Evolutionary conservation across 2,113 vertebrate genomes (phyloP), one percentile per base, ranked within the genome.

Genomic region (Cyprinus carpio): DNA sequence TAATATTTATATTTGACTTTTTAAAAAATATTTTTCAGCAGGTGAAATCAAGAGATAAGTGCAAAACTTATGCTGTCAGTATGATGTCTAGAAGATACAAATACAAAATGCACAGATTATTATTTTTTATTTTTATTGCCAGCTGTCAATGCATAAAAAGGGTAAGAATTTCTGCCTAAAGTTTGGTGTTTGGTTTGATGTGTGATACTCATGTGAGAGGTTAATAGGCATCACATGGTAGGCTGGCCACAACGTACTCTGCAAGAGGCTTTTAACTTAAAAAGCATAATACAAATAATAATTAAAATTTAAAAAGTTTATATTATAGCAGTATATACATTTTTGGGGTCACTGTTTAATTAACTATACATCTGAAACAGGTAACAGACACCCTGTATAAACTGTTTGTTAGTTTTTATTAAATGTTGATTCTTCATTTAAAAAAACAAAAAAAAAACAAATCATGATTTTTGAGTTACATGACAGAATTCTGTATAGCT

Each of bases 151-250:
- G n/a, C 29, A 20, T 69, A 34, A 69, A 69, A 34, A 9, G 16
- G 15, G 15, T 34, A 29, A 7, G 29, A 10, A 23, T 71, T 71
- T 37, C 31, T 37, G 67, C 11, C 16, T 31, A 4, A 18, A 29
- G 27, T 67, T 67, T 31, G 15, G 78, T 65, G 58, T 46, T 64
- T 43, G 58, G 58, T 46, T 64, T 43, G 58, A 80, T 43, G 58
- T 27, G 58, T 27, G 77, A 80, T 40, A 11, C 37, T 80, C 37
- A 80, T 64, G 58, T 65, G 78, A 80, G 58, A 27, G 78, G 7
- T 37, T 80, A 13, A 80, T 46, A 80, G 77, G 8, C 77, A 27
- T 80, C 78, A 80, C 78, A 80, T 46, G 78, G 43, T 16, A 4
- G 34, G 58, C 58, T 16, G 37, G 23, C 11, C 29, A 78, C 75